Evolutionary conservation across 2,888 invertebrate genomes (phyloP).

Genomic region (Drosophila trichaetosa): DNA sequence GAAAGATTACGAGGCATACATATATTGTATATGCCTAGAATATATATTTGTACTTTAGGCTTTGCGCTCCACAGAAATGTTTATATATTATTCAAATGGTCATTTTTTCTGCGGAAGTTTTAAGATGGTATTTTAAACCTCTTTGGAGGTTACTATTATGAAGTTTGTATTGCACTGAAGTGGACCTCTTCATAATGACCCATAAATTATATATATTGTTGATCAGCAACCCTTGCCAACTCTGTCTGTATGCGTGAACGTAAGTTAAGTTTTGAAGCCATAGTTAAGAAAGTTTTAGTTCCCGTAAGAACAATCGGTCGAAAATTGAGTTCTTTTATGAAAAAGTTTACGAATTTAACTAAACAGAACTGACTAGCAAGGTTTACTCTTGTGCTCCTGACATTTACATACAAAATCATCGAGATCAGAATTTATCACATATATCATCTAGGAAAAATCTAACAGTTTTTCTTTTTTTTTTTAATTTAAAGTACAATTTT

Average conservation of each 20-base stretch:
- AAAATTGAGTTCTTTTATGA: background rate
- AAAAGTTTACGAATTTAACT: background rate
- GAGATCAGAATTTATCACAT: no score
- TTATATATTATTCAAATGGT: background rate
- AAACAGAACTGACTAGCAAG: background rate
- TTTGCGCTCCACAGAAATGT: background rate
- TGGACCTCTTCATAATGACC: background rate
- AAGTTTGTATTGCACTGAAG: background rate
- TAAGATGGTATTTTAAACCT: background rate
- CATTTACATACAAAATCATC: background rate
- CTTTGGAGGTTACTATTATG: background rate
- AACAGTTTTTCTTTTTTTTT: background rate
- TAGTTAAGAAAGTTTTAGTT: background rate
- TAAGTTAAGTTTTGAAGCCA: background rate
- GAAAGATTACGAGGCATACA: background rate
- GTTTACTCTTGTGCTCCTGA: background rate
- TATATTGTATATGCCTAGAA: background rate
- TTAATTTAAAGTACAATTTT: background rate
- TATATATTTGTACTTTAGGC: background rate
- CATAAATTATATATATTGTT: background rate
- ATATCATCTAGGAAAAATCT: fast-evolving
- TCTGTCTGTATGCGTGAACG: background rate
- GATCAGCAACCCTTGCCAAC: background rate
- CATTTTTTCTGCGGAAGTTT: background rate
- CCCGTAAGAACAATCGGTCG: background rate